Evolutionary conservation across 2,888 invertebrate genomes (phyloP).

Genomic region (Folsomia manolachei): DNA sequence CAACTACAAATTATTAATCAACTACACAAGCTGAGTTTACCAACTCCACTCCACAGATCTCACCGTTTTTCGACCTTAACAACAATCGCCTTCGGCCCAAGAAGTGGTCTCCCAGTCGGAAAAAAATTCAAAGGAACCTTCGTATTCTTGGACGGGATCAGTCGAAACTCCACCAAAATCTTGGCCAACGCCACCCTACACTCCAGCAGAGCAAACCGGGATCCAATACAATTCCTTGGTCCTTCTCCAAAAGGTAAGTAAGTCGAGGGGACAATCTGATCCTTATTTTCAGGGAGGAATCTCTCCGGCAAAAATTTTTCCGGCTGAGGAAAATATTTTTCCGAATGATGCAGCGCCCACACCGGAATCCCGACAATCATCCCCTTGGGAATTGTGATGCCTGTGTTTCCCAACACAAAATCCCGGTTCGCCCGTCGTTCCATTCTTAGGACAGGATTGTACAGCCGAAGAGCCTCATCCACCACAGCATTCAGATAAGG

Average conservation of each 20-base stretch:
- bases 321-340: slow-evolving; percentile 22
- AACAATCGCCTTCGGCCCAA: slow-evolving; percentile 11
- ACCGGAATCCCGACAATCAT: slow-evolving; percentile 16
- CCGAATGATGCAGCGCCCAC: slow-evolving; percentile 5
- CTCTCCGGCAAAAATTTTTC: slow-evolving; percentile 25
- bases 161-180: slow-evolving; percentile 22
- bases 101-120: slow-evolving; percentile 16
- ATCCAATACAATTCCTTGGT: slow-evolving; percentile 23
- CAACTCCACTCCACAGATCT: no score
- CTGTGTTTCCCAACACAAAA: slow-evolving; percentile 7
- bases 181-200: slow-evolving; percentile 21
- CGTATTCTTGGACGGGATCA: background rate
- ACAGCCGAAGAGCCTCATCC: slow-evolving; percentile 12
- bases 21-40: no score
- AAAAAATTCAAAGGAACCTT: slow-evolving; percentile 17
- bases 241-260: slow-evolving; percentile 26
- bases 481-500: slow-evolving; percentile 9
- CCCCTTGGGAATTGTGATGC: slow-evolving; percentile 8
- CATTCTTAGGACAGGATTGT: slow-evolving; percentile 18
- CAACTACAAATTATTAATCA: no score
- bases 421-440: slow-evolving; percentile 11
- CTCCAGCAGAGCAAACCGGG: slow-evolving; percentile 31
- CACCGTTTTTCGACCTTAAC: slow-evolving; percentile 1
- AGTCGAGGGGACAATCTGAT: slow-evolving; percentile 7
- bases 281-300: slow-evolving; percentile 20